Base-by-base conservation (phyloP, 2,888 invertebrate genomes). In the Drosophila anomelani region DNA sequence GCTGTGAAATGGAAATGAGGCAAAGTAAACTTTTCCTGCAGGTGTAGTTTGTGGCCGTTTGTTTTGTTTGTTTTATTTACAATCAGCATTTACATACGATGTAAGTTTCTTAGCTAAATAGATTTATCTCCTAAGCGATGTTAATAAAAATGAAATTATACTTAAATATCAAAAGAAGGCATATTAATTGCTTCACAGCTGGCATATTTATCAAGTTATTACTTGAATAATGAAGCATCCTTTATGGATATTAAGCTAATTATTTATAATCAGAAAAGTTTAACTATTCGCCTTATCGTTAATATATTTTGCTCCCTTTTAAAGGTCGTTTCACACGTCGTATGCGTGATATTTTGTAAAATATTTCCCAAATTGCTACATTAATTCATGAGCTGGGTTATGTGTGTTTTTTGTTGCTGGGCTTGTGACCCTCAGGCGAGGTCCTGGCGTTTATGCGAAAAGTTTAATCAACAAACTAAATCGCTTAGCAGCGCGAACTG, bases 401-500 rank as follows among this genome's bases (percentile, higher is more conserved):
- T 47, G 36, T 51, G 58, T 47, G 26, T 47, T 6, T n/a, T 46
- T 64, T 49, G 23, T 36, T n/a, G 54, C 26, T 12, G 36, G 13
- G 43, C 20, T 17, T 46, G 38, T 47, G 36, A 43, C 36, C 88
- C 63, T 46, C 49, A 26, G 85, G 88, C 83, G 55, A 57, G 88
- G 85, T 71, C 82, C 75, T 53, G 70, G 76, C 84, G 84, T 80
- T 86, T 84, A 88, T 88, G 79, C 60, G 78, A 77, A 85, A 85
- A 85, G 85, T 85, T 85, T 71, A 87, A 81, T 81, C 79, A 81
- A 84, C 84, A 86, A 86, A 84, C 89, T 87, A 85, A 89, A 87
- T 78, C 85, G 85, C 85, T 85, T 85, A 78, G 78, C 87, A 85
- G 80, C 77, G 73, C 61, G 66, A 81, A 83, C 79, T 78, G 75